Evolutionary conservation across 2,797 vertebrate genomes (phyloP).

Genomic region (Fundulus diaphanus): DNA sequence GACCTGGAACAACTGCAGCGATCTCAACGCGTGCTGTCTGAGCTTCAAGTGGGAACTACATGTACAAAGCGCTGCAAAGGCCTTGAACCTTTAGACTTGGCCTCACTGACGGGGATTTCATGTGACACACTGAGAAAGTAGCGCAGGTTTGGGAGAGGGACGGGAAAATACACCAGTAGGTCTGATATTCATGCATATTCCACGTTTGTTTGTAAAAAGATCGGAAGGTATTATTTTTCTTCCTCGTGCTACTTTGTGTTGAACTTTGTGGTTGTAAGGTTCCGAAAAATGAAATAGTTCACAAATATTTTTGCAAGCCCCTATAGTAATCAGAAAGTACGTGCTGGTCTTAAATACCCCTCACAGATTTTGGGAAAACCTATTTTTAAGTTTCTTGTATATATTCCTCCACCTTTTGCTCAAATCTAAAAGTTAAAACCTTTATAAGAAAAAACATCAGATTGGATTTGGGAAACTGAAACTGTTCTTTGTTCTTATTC

Average conservation of each 20-base stretch:
- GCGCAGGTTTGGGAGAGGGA: neutral
- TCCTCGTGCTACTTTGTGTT: neutral
- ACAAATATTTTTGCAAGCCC: too few species aligned
- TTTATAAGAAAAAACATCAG: neutral
- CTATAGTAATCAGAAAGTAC: neutral
- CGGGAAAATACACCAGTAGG: neutral
- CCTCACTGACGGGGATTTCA: neutral
- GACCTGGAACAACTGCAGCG: neutral
- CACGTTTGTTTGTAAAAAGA: too few species aligned
- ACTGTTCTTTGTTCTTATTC: neutral
- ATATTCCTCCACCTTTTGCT: neutral
- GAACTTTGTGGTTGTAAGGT: neutral
- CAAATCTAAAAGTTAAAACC: too few species aligned
- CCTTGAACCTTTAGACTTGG: neutral
- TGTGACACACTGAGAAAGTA: neutral
- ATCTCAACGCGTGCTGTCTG: neutral
- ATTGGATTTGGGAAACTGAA: neutral
- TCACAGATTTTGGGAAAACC: neutral
- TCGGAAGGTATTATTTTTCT: too few species aligned
- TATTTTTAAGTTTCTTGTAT: neutral
- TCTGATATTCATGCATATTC: neutral
- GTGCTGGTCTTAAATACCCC: neutral
- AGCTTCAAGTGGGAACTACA: neutral
- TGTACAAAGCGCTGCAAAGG: neutral
- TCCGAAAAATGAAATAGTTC: too few species aligned